These are phyloP conservation scores for Brotula barbata DNA, from an alignment of 2,797 vertebrate genomes.

Conservation along the genomic window DNA sequence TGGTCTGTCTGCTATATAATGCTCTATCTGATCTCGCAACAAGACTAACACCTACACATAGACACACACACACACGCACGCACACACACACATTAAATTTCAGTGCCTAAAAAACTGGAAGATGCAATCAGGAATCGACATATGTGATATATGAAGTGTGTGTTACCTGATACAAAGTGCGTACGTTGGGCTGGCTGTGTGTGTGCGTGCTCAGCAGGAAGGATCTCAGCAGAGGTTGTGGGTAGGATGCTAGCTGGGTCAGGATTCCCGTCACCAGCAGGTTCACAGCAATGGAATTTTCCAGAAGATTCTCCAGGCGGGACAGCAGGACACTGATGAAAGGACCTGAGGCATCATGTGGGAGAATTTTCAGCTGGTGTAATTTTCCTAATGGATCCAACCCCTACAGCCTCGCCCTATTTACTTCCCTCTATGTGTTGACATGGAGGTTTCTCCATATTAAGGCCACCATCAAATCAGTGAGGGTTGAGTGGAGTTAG, in stretches of 20 bases:
- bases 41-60: constrained; percentile 80
- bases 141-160: not conserved
- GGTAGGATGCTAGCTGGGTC: constrained; percentile 91
- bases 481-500: not conserved
- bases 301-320: constrained; percentile 94
- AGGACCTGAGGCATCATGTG: constrained; percentile 79
- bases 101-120: rapidly evolving
- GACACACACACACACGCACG: constrained; percentile 10
- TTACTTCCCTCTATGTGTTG: not conserved
- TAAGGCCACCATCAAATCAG: not conserved
- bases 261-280: constrained; percentile 93
- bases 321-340: constrained; percentile 95
- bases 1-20: constrained; percentile 80
- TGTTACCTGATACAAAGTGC: constrained; percentile 89
- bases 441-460: not conserved
- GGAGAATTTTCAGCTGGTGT: not conserved
- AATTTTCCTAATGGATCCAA: too few relatives aligned
- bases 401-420: not conserved
- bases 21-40: constrained; percentile 90
- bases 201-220: constrained; percentile 89
- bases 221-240: constrained; percentile 89
- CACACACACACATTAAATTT: constrained; percentile 5
- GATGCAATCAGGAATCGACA: rapidly evolving
- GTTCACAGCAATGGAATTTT: constrained; percentile 93
- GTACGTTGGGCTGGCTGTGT: constrained; percentile 80